Evolutionary conservation across 2,888 invertebrate species (phyloP).

Genomic region (Prenolepis imparis): DNA sequence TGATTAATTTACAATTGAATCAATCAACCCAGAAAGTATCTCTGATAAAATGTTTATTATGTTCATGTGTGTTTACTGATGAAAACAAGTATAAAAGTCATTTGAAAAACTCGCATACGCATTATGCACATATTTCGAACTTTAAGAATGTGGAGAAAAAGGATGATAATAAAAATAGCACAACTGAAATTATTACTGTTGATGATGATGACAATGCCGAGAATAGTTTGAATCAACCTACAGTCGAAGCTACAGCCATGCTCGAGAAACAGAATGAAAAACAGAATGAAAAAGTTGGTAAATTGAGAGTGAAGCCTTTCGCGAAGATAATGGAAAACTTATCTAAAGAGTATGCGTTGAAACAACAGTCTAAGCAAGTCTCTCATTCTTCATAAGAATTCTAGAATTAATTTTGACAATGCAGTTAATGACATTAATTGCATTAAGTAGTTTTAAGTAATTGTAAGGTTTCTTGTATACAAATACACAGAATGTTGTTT

Average conservation of each 20-base stretch:
- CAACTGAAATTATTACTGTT: slow-evolving; percentile 33
- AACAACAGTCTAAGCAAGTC: not conserved
- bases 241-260: not conserved
- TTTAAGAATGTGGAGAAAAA: not conserved
- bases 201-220: slow-evolving; percentile 13
- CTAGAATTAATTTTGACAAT: not conserved
- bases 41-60: slow-evolving; percentile 37
- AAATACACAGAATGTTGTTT: not conserved
- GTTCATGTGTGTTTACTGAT: not conserved
- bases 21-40: not conserved
- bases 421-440: not conserved
- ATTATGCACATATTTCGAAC: not conserved
- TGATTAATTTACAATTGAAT: not conserved
- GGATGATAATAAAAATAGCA: not conserved
- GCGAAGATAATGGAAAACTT: slow-evolving; percentile 57
- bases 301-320: slow-evolving; percentile 61
- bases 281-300: slow-evolving; percentile 42
- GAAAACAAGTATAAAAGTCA: slow-evolving; percentile 46
- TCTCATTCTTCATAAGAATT: not conserved
- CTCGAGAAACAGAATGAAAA: not conserved
- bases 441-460: not conserved
- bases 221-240: not conserved
- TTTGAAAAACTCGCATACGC: slow-evolving; percentile 2
- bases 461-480: not conserved
- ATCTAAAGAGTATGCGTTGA: not conserved